Conservation (phyloP, 2,113 vertebrate species). For the Dicerorhinus sumatrensis region DNA sequence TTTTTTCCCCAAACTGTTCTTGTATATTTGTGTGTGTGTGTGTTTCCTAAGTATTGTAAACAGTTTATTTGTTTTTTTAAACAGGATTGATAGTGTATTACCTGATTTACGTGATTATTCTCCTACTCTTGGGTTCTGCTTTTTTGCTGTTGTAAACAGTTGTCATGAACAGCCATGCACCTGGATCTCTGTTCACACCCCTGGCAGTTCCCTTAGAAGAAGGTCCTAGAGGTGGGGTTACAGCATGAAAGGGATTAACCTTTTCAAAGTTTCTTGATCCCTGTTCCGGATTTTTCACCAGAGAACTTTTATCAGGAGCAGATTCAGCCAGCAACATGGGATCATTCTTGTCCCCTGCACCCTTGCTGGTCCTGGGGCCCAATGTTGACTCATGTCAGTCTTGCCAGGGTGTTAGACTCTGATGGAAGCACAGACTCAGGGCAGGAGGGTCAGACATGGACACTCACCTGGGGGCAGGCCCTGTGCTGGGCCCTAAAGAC, state of each 20-base stretch:
- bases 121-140: background rate
- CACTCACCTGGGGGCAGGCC: background rate
- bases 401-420: background rate
- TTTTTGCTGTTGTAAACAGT: background rate
- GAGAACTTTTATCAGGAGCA: background rate
- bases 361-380: background rate
- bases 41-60: slow-evolving; percentile 22
- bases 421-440: background rate
- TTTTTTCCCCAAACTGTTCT: background rate
- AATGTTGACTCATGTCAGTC: background rate
- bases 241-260: background rate
- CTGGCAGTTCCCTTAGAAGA: slow-evolving; percentile 17
- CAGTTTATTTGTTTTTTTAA: slow-evolving; percentile 21
- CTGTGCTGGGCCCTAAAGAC: background rate
- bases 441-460: background rate
- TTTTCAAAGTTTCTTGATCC: slow-evolving; percentile 27
- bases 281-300: slow-evolving; percentile 10
- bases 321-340: background rate
- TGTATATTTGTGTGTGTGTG: background rate
- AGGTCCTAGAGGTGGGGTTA: background rate
- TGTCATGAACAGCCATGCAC: background rate
- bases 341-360: background rate
- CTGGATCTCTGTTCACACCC: background rate
- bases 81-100: background rate
- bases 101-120: background rate